These are phyloP conservation scores for Babyrousa celebensis DNA, from an alignment of 2,797 vertebrate species.

Conservation along the genomic window DNA sequence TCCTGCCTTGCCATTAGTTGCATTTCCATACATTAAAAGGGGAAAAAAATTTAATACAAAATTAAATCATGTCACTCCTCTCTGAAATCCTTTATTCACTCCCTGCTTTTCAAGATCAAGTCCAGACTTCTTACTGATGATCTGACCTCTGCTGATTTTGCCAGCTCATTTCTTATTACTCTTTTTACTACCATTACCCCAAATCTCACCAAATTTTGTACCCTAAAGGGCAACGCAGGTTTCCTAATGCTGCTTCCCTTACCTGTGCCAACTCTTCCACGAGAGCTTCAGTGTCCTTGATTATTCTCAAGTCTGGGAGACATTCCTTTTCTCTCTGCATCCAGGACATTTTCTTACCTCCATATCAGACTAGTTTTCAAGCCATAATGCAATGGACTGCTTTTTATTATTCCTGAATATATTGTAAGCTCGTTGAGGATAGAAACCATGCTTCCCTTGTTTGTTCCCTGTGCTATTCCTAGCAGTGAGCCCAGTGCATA, in stretches of 20 bases:
- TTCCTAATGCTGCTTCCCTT: background rate
- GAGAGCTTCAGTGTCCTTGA: background rate
- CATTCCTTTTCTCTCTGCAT: background rate
- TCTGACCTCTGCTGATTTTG: slow-evolving; percentile 24
- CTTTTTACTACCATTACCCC: background rate
- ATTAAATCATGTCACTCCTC: background rate
- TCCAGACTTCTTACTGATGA: background rate
- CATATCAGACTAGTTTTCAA: background rate
- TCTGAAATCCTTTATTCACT: slow-evolving; percentile 25
- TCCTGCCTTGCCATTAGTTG: background rate
- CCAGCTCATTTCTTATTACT: slow-evolving; percentile 9
- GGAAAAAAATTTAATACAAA: slow-evolving; percentile 36
- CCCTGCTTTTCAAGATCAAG: slow-evolving; percentile 38
- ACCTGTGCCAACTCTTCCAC: background rate
- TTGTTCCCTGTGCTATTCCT: background rate
- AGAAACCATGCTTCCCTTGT: background rate
- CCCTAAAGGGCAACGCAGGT: background rate
- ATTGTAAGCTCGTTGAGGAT: background rate
- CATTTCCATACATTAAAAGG: slow-evolving; percentile 16
- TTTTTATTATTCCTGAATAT: slow-evolving; percentile 29
- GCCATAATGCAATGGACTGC: background rate
- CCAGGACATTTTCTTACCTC: background rate
- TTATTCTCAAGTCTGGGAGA: background rate
- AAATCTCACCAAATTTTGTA: slow-evolving; percentile 17
- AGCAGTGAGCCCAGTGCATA: background rate